Base-by-base conservation (phyloP, 2,888 invertebrate genomes). In the Campoplex nolae region DNA sequence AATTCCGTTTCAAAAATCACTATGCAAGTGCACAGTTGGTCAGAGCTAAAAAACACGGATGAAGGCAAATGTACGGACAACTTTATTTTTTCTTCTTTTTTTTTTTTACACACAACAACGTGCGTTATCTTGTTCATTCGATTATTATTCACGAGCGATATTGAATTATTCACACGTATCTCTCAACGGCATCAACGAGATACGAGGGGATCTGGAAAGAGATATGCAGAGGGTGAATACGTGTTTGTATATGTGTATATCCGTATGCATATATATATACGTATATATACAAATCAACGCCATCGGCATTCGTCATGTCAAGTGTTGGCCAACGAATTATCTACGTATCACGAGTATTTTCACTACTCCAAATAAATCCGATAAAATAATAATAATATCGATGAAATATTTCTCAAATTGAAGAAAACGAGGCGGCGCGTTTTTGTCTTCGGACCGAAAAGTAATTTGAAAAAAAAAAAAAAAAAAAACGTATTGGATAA, bases 131-230 rank as follows among this genome's bases (percentile, higher is more conserved):
- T 62, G 77, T 85, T 38, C 86, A 70, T 79, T 67, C 54, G 71
- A 80, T 86, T 86, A 83, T 86, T 86, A 86, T 86, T 83, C 86
- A 76, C 75, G 83, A 79, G 86, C 18, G 79, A 80, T 86, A 86
- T 86, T 83, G 83, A 86, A 86, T 86, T 80, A 83, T 83, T 83
- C 86, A 80, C 86, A 67, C 76, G 86, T 71, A 76, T 86, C 79
- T 86, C 83, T 83, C 78, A 79, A 68, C 75, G 68, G 68, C 51
- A 79, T 85, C 82, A 78, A 71, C 71, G 62, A 74, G 73, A 78
- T 68, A 78, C 67, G 74, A 32, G 79, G 11, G 45, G 65, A 71
- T 56, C 65, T 51, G 67, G 65, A 48, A 32, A 48, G 23, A 48
- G 76, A 65, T 77, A 35, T 54, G 45, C 62, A 9, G 32, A 32